Conservation (phyloP, 1,140 invertebrate species). For the Coptotermes formosanus region DNA sequence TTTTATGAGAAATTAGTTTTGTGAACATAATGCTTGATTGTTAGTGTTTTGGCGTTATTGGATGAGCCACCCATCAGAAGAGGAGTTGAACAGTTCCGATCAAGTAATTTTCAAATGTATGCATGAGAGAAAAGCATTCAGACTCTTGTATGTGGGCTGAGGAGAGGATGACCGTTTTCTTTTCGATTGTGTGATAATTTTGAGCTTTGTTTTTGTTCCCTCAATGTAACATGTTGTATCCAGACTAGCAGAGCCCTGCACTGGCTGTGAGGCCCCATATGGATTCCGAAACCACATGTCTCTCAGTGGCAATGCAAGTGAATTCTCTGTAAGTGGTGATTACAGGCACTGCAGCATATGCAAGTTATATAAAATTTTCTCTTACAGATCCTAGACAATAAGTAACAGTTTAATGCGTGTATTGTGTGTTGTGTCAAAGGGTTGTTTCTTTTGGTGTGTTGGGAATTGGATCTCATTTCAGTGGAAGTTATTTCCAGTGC, state of each 20-base stretch:
- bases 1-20: too few relatives aligned
- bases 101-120: neutral
- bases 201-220: constrained; percentile 1
- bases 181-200: neutral
- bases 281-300: constrained; percentile 91
- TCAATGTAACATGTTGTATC: constrained; percentile 27
- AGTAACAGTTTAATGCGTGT: neutral
- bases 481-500: neutral
- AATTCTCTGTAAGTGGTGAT: constrained; percentile 65
- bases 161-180: neutral
- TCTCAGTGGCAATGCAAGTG: constrained; percentile 74
- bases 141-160: neutral
- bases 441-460: neutral
- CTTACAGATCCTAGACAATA: neutral
- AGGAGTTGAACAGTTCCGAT: neutral
- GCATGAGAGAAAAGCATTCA: neutral
- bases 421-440: neutral
- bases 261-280: constrained; percentile 86
- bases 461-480: neutral
- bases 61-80: neutral
- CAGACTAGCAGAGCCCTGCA: constrained; percentile 64
- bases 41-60: neutral
- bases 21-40: too few relatives aligned
- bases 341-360: neutral
- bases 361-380: neutral